A percentile compares a stretch with the other conserved stretches of the same genome.
phyloP scores from a whole-genome alignment of 2,113 vertebrate species.

The Hassar affinis region DNA sequence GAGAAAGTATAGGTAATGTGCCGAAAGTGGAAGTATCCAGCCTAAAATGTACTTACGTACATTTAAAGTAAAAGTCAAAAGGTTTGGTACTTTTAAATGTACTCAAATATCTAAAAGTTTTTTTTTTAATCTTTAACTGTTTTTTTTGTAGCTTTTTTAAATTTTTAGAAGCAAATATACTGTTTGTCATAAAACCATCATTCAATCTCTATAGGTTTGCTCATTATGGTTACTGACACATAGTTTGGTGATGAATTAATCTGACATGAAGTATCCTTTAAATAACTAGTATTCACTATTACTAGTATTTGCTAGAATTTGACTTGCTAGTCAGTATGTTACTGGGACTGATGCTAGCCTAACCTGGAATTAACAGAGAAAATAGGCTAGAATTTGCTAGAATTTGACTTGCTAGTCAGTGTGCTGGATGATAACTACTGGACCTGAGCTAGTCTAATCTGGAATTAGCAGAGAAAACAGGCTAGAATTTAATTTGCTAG shows the following conservation, averaged over 20 bases:
- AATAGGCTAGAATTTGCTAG: too few species aligned
- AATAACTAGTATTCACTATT: neutral
- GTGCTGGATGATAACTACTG: too few species aligned
- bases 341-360: too few species aligned
- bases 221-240: neutral
- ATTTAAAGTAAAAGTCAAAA: neutral
- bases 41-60: neutral
- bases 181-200: neutral
- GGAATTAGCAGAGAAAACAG: too few species aligned
- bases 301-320: too few species aligned
- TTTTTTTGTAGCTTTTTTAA: too few species aligned
- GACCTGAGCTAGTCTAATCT: too few species aligned
- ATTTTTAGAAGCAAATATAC: neutral
- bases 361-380: too few species aligned
- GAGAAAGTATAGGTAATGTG: neutral
- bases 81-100: neutral
- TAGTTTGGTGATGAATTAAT: neutral
- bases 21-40: neutral
- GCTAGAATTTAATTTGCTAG: neutral
- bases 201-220: neutral
- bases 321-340: too few species aligned
- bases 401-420: too few species aligned
- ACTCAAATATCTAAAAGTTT: neutral
- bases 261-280: neutral
- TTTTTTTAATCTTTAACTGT: too few species aligned